Percentiles rank a stretch among this genome's conserved stretches.
These are phyloP conservation scores for Muscidifurax raptorellus DNA, from an alignment of 1,140 invertebrate genomes.

Conservation along the genomic window DNA sequence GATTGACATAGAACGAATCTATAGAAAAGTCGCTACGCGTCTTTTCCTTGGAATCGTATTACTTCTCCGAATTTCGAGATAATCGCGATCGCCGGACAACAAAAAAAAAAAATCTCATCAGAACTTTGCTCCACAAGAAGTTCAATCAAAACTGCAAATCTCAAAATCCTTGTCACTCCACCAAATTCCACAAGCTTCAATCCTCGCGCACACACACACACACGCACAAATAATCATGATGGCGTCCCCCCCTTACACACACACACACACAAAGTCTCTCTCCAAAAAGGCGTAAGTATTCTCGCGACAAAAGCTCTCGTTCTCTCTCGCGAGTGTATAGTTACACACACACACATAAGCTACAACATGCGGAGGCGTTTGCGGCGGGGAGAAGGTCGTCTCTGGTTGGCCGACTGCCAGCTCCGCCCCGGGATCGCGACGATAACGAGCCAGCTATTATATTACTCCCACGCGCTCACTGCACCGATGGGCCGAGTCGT, in stretches of 20 bases:
- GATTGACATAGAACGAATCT: too few relatives aligned
- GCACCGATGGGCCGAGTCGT: neutral
- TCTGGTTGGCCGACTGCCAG: conserved; percentile 67
- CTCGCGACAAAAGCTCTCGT: conserved; percentile 9
- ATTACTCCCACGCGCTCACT: conserved; percentile 65
- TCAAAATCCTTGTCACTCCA: too few relatives aligned
- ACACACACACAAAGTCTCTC: neutral
- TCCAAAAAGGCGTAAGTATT: neutral
- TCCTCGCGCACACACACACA: too few relatives aligned
- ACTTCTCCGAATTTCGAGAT: too few relatives aligned
- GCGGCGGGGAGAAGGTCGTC: conserved; percentile 17
- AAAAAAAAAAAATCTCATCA: too few relatives aligned
- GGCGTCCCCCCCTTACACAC: neutral
- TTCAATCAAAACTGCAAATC: too few relatives aligned
- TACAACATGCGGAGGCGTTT: neutral
- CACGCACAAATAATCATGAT: neutral
- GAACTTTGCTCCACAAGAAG: too few relatives aligned
- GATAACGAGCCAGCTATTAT: conserved; percentile 67
- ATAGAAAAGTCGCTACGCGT: too few relatives aligned
- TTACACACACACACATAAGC: neutral
- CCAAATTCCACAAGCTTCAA: too few relatives aligned
- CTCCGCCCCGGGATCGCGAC: conserved; percentile 67
- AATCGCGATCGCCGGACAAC: too few relatives aligned
- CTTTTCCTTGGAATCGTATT: too few relatives aligned
- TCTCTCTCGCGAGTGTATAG: neutral